A percentile compares a stretch with the other conserved stretches of the same genome.
Conservation (phyloP, 2,113 vertebrate species). For the Pterocles burchelli region DNA sequence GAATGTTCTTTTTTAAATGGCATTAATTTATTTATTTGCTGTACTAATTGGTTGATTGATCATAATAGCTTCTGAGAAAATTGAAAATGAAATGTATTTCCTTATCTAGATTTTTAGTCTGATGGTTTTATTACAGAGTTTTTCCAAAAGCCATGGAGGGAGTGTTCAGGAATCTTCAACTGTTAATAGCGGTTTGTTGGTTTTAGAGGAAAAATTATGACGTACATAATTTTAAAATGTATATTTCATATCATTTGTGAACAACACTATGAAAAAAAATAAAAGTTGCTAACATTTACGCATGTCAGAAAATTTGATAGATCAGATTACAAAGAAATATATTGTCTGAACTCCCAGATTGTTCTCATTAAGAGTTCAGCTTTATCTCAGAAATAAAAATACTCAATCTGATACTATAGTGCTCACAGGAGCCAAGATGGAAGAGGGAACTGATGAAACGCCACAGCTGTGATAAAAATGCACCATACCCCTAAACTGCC, state of each 20-base stretch:
- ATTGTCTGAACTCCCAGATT: not conserved
- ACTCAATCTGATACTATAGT: not conserved
- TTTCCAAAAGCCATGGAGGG: not conserved
- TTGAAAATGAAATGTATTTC: conserved; percentile 21
- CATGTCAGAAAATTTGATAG: not conserved
- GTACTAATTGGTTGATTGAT: conserved; percentile 37
- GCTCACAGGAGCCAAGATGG: not conserved
- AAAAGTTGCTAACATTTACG: not conserved
- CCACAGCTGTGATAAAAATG: not conserved
- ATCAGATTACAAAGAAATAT: not conserved
- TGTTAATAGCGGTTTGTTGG: not conserved
- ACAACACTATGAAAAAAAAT: not conserved
- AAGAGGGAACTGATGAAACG: not conserved
- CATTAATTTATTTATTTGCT: not conserved
- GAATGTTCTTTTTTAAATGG: not conserved
- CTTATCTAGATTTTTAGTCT: not conserved
- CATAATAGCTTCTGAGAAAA: conserved; percentile 13
- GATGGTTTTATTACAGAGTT: not conserved
- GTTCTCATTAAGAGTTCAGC: conserved; percentile 10
- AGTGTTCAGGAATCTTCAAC: not conserved
- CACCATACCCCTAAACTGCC: not conserved
- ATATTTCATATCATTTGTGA: not conserved
- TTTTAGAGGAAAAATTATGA: not conserved
- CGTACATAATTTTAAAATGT: not conserved
- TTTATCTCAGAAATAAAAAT: conserved; percentile 21